Evolutionary conservation across 2,888 invertebrate genomes (phyloP).

Genomic region (Cryptocheilus praepositus): DNA sequence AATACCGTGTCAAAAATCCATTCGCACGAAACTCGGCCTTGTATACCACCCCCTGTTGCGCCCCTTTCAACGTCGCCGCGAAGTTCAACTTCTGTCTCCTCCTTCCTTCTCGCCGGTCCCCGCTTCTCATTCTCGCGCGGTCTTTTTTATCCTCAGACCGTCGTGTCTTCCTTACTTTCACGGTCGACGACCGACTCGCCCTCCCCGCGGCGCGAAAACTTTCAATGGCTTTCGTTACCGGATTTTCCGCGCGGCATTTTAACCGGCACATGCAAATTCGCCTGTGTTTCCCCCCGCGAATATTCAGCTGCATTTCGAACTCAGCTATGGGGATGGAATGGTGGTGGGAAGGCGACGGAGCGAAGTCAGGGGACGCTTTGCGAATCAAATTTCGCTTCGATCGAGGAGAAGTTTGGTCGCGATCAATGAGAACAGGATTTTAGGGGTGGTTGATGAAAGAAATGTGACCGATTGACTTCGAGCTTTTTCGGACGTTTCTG

Average conservation of each 20-base stretch:
- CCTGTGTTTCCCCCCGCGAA: conserved; percentile 17
- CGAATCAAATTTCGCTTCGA: too few relatives aligned
- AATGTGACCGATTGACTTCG: too few relatives aligned
- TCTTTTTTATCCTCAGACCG: neutral
- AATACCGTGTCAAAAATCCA: too few relatives aligned
- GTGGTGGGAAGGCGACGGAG: too few relatives aligned
- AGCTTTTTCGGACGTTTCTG: too few relatives aligned
- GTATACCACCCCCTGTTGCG: too few relatives aligned
- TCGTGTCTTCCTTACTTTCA: conserved; percentile 37
- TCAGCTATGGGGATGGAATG: too few relatives aligned
- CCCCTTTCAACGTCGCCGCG: neutral
- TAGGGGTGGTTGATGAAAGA: too few relatives aligned
- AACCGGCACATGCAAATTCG: conserved; percentile 48
- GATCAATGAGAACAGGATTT: too few relatives aligned
- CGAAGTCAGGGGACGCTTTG: too few relatives aligned
- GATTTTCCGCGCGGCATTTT: conserved; percentile 32
- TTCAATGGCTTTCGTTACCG: conserved; percentile 43
- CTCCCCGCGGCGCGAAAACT: conserved; percentile 46
- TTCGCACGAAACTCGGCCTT: too few relatives aligned
- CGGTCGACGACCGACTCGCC: conserved; percentile 38
- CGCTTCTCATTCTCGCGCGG: neutral
- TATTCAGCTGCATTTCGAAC: conserved; percentile 20
- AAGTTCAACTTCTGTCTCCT: conserved; percentile 2
- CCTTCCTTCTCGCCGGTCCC: conserved; percentile 11
- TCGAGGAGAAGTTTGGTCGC: too few relatives aligned